Evolutionary conservation across 2,888 invertebrate species (phyloP), one percentile per base, ranked within the genome.

Genomic region (Tubiluchus corallicola): DNA sequence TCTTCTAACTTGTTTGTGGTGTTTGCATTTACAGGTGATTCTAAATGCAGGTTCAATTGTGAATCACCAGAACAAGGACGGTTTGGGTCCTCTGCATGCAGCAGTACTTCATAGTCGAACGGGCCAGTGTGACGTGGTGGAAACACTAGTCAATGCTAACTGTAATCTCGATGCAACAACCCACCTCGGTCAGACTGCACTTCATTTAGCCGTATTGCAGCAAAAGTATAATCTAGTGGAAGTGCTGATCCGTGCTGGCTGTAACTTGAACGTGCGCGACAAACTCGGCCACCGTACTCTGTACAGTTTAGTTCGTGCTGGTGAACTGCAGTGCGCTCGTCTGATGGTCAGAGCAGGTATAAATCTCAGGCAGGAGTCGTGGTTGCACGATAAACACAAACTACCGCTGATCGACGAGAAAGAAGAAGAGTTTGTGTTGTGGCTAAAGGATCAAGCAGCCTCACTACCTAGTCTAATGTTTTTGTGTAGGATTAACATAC

Each of bases 101-200:
- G 29, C 29, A 9, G 29, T 29, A n/a, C 29, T 9, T 29, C 29
- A 29, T 29, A n/a, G 29, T 29, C 29, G 29, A 9, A 29, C 9
- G 29, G 29, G n/a, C 29, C 9, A 29, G 9, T 9, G 9, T 9
- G n/a, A 29, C 9, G n/a, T 29, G 9, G 29, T 29, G 9, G 29
- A 29, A n/a, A n/a, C 29, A n/a, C 29, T 29, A n/a, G n/a, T 29
- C 29, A n/a, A 29, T n/a, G 29, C 29, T n/a, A n/a, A n/a, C 29
- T 29, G 29, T n/a, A 29, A 29, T n/a, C 29, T 29, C 29, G 29
- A 29, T n/a, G 29, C 29, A n/a, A 29, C 29, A n/a, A 29, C 29
- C 9, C 29, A 29, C 9, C 29, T 29, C 29, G 29, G 29, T n/a
- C 29, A 29, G 29, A 29, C 29, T 29, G 29, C 29, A n/a, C 29